These are phyloP conservation scores for Pteropus rufus DNA, from an alignment of 2,797 vertebrate species.

Conservation along the genomic window DNA sequence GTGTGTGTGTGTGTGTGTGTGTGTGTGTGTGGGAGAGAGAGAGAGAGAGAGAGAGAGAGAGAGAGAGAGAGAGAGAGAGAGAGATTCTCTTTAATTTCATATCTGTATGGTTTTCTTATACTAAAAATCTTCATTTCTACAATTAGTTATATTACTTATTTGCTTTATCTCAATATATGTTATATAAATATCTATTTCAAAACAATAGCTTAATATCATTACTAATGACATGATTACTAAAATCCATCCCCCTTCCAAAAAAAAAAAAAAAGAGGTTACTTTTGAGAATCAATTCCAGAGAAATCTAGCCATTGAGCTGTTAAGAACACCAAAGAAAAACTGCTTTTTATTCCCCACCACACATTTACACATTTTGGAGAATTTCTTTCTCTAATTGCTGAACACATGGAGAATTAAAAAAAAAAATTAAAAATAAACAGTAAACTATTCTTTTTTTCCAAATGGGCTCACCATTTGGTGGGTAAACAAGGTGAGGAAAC, in stretches of 20 bases:
- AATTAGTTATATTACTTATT: background rate
- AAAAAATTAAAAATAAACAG: background rate
- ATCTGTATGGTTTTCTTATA: background rate
- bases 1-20: no score
- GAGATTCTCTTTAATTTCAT: background rate
- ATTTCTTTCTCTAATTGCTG: background rate
- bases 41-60: no score
- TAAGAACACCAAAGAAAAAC: slow-evolving; percentile 49
- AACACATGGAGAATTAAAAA: background rate
- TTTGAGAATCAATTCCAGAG: background rate
- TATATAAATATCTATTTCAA: background rate
- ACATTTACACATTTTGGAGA: background rate
- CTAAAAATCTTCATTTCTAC: background rate
- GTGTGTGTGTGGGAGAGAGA: no score
- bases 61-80: no score
- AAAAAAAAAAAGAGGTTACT: no score
- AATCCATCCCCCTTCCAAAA: background rate
- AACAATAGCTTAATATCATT: background rate
- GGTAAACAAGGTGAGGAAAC: slow-evolving; percentile 48
- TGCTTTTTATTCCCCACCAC: background rate
- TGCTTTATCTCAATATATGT: background rate
- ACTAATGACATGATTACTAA: background rate
- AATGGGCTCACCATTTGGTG: background rate
- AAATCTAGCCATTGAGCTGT: background rate
- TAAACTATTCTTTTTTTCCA: background rate